Evolutionary conservation across 2,113 vertebrate genomes (phyloP).

Genomic region (Chrysemys picta): DNA sequence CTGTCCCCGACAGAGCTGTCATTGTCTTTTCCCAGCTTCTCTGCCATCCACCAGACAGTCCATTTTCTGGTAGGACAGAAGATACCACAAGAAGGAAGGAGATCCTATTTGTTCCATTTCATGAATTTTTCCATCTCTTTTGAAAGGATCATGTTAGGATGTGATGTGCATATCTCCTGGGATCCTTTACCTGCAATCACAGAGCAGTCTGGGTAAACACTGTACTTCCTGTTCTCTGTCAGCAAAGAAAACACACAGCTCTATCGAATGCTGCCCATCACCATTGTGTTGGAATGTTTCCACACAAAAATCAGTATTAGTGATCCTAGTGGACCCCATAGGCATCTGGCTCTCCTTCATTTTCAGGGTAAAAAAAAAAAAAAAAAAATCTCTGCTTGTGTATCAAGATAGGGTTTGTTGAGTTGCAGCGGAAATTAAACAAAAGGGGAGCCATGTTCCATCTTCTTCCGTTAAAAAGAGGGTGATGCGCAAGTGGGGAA

Average conservation of each 20-base stretch:
- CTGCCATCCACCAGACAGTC: neutral
- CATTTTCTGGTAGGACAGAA: neutral
- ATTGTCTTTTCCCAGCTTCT: neutral
- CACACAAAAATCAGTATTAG: rapidly evolving
- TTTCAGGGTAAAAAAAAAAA: neutral
- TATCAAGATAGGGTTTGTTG: neutral
- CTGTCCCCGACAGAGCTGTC: neutral
- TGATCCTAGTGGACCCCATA: neutral
- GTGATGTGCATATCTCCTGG: rapidly evolving
- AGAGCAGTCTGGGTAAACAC: neutral
- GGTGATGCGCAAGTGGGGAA: neutral
- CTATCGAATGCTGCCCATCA: neutral
- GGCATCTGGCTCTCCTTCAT: neutral
- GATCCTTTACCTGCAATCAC: rapidly evolving
- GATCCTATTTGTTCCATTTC: neutral
- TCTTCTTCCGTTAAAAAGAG: rapidly evolving
- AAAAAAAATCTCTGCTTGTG: neutral
- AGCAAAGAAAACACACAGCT: rapidly evolving
- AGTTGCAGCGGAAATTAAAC: neutral
- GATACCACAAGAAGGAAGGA: neutral
- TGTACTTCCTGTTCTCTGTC: rapidly evolving
- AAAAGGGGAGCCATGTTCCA: neutral
- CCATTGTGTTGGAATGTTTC: rapidly evolving
- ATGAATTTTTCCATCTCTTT: too few species aligned
- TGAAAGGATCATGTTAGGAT: rapidly evolving